phyloP scores from a whole-genome alignment of 2,888 invertebrate species.

The Laothoe populi region DNA sequence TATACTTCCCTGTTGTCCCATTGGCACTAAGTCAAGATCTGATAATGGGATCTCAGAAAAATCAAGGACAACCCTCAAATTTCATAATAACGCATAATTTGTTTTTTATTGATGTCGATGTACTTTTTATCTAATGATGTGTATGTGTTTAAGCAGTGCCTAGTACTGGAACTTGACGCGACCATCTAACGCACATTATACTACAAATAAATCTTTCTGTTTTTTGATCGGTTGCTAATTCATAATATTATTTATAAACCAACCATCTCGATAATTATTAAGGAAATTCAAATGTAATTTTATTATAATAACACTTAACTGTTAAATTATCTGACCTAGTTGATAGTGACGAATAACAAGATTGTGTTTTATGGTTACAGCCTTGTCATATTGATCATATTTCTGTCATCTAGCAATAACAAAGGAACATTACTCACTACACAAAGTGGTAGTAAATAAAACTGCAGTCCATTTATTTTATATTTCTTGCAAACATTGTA shows the following conservation, averaged over 20 bases:
- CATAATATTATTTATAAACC: not conserved
- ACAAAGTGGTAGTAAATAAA: not conserved
- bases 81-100: no score
- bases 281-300: not conserved
- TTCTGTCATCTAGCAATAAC: conserved; percentile 25
- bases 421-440: conserved; percentile 14
- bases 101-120: no score
- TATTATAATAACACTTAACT: not conserved
- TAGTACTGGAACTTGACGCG: no score
- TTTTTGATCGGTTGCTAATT: no score
- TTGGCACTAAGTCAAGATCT: no score
- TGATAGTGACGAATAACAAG: conserved; percentile 27
- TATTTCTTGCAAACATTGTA: not conserved
- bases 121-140: no score
- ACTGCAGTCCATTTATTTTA: conserved; percentile 9
- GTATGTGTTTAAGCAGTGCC: no score
- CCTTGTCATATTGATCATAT: conserved; percentile 33
- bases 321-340: conserved; percentile 5
- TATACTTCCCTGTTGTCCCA: no score
- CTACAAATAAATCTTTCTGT: no score
- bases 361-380: conserved; percentile 35
- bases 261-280: not conserved
- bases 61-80: no score
- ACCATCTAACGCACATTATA: no score
- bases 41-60: no score